Base-by-base conservation (phyloP, 2,888 invertebrate species). In the Diabrotica balteata region DNA sequence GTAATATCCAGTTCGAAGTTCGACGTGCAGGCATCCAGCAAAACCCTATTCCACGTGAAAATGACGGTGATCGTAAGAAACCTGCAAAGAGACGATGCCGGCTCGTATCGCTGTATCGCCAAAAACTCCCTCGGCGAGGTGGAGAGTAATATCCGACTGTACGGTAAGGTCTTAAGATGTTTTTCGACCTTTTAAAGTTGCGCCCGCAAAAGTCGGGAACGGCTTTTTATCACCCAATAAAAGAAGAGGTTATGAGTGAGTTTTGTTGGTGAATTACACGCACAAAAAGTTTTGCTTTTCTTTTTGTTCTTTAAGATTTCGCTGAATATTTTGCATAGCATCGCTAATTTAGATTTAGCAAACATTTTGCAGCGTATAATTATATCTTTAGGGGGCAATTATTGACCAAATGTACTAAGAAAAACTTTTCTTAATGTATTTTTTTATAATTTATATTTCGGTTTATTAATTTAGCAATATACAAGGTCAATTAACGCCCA, bases 71-170 rank as follows among this genome's bases (percentile, higher is more conserved):
- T 90, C 61, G 92, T 96, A 73, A 87, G 91, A 55, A 88, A 89
- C 76, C 87, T 96, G 74, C 90, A 91, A 72, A 86, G 88, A 67
- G 87, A 88, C 47, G 94, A 95, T 80, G 89, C 92, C 8, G 95
- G 95, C 43, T 91, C 92, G 0, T 96, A 95, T 85, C 87, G 90
- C 61, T 96, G 96, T 81, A 91, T 94, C 68, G 94, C 95, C 45
- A 94, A 94, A 83, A 94, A 94, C 84, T 93, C 93, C 0, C 86
- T 95, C 4, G 95, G 95, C 1, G 95, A 94, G 83, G 93, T 93
- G 22, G 95, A 95, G 81, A 93, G 93, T 84, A 91, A 90, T 80
- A 94, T 96, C 78, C 88, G 94, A 73, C 86, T 96, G 61, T 95
- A 95, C 82, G 94, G 96, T 95, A 84, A 10, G 47, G 8, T 47